These are phyloP conservation scores for Volucella zonaria DNA, from an alignment of 2,888 invertebrate species.

Conservation along the genomic window DNA sequence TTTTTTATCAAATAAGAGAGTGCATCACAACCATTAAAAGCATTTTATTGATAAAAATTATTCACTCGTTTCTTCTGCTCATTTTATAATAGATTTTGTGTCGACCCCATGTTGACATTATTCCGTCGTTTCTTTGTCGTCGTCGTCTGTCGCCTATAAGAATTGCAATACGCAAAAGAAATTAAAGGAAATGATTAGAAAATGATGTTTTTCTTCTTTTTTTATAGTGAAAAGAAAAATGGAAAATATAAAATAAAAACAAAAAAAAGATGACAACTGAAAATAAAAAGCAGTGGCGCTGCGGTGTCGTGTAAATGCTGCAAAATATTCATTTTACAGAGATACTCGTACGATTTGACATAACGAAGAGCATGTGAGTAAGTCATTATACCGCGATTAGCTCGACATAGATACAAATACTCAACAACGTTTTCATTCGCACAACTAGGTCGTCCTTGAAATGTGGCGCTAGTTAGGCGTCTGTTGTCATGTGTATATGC, in stretches of 20 bases:
- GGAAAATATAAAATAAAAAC: constrained; percentile 14
- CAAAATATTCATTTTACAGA: constrained; percentile 13
- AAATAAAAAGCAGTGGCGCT: constrained; percentile 47
- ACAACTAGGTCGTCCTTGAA: constrained; percentile 69
- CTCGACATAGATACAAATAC: constrained; percentile 7
- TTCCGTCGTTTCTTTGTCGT: constrained; percentile 9
- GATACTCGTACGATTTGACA: neutral
- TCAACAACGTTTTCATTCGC: neutral
- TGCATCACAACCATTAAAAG: constrained; percentile 67
- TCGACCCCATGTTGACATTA: constrained; percentile 47
- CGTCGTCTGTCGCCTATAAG: constrained; percentile 57
- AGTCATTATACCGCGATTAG: constrained; percentile 55
- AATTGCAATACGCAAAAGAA: constrained; percentile 60
- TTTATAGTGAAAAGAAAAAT: constrained; percentile 27
- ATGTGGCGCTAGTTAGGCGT: constrained; percentile 46
- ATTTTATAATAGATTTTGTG: constrained; percentile 21
- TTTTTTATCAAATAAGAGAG: constrained; percentile 43
- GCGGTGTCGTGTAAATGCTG: neutral
- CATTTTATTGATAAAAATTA: constrained; percentile 15
- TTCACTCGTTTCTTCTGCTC: constrained; percentile 30
- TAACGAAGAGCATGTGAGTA: constrained; percentile 36
- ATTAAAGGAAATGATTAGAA: constrained; percentile 44
- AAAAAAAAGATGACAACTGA: constrained; percentile 33
- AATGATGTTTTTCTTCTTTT: constrained; percentile 15
- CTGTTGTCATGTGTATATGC: constrained; percentile 51